Evolutionary conservation across 2,888 invertebrate genomes (phyloP), one percentile per base, ranked within the genome.

Genomic region (Hirudinaria manillensis): DNA sequence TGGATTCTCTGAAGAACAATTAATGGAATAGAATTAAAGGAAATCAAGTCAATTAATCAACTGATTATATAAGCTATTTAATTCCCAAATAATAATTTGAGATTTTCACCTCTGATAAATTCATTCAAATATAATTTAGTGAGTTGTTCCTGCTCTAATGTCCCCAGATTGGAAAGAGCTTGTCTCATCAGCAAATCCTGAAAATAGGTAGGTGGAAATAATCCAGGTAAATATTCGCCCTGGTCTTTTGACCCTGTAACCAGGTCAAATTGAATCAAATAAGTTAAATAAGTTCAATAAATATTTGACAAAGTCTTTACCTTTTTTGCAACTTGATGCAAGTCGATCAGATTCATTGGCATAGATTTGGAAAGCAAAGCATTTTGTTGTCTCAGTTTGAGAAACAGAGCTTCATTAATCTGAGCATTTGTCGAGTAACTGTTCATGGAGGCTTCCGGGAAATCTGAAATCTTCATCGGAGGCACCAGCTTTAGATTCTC

Each of bases 351-450:
- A 29, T 61, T 61, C 19, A 61, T 29, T 61, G 61, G 61, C 2
- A n/a, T 55, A 29, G 45, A 55, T 29, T 72, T 51, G 29, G n/a
- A 21, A 29, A n/a, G 32, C 29, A 51, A 29, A n/a, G 27, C 24
- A 16, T 68, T 68, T 68, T 68, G 68, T n/a, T 68, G 68, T 21
- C 36, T 27, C 68, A 68, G 68, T 32, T 36, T 68, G n/a, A 68
- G 36, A 1, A 72, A 6, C 1, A 72, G 55, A 2, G 72, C 72
- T 29, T 72, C 72, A 3, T 51, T 53, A 1, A 72, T 4, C 19
- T 72, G 72, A 32, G 19, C 21, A 61, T 61, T 61, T 19, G 61
- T 21, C 3, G 45, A 45, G 13, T 45, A 45, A 45, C 16, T 38
- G 56, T 27, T 29, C 29, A 61, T 61, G 1, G 29, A 21, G 61